A percentile compares a stretch with the other conserved stretches of the same genome.
Conservation (phyloP, 1,140 invertebrate genomes). For the Manduca sexta region DNA sequence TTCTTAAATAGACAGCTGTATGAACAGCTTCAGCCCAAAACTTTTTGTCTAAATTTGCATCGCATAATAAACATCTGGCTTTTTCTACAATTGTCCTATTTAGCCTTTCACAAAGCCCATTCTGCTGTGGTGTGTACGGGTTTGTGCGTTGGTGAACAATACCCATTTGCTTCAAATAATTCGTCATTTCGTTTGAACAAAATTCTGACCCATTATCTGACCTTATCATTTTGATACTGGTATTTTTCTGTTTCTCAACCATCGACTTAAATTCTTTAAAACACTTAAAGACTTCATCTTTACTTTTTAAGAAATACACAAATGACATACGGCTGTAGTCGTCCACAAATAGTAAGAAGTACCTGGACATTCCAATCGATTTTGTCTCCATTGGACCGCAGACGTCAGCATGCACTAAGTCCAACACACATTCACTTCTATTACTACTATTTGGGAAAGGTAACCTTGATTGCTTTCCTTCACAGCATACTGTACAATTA, state of each 20-base stretch:
- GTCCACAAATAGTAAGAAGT: slow-evolving; percentile 35
- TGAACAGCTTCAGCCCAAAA: slow-evolving; percentile 13
- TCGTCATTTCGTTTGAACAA: slow-evolving; percentile 8
- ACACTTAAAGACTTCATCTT: slow-evolving; percentile 21
- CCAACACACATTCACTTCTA: slow-evolving; percentile 12
- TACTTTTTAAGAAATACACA: slow-evolving; percentile 27
- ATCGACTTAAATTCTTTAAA: slow-evolving; percentile 22
- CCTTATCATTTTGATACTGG: slow-evolving; percentile 24
- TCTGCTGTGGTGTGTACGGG: slow-evolving; percentile 16
- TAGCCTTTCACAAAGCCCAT: slow-evolving; percentile 5
- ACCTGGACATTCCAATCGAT: slow-evolving; percentile 21
- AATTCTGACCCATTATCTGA: slow-evolving; percentile 34
- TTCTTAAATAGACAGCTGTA: slow-evolving; percentile 10
- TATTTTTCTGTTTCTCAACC: slow-evolving; percentile 15
- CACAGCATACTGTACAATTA: slow-evolving; percentile 13
- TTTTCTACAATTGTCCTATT: slow-evolving; percentile 4
- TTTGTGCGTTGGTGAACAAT: slow-evolving; percentile 14
- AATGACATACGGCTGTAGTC: slow-evolving; percentile 17
- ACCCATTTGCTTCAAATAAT: slow-evolving; percentile 8
- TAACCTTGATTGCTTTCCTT: slow-evolving; percentile 10
- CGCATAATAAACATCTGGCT: slow-evolving; percentile 8
- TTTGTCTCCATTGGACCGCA: slow-evolving; percentile 32
- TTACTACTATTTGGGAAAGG: slow-evolving; percentile 4
- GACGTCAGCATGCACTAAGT: slow-evolving; percentile 26
- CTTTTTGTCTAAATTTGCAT: slow-evolving; percentile 9